Base-by-base conservation (phyloP, 1,140 invertebrate genomes). In the Hyphantria cunea region DNA sequence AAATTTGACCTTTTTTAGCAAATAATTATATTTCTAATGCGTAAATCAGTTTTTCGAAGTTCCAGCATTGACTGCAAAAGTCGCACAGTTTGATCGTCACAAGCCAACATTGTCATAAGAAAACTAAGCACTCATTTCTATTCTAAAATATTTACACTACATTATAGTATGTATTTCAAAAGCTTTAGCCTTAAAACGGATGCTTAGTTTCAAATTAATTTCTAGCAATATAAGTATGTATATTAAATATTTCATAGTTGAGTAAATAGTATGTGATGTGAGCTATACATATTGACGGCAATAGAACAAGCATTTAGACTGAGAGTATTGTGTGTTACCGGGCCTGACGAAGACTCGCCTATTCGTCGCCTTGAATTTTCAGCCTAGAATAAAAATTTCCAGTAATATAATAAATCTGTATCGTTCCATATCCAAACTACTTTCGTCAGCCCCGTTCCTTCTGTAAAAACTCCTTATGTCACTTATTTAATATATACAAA, bases 271-370 rank as follows among this genome's bases (percentile, higher is more conserved):
- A 13, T 56, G 45, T 47, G 11, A 45, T 33, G 41, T 56, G 53
- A 56, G 53, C 53, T 56, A 56, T 49, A n/a, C 17, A 25, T 25
- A 25, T 56, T 56, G 12, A 34, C 53, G 53, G 44, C 44, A 25
- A 51, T 41, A 41, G 37, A 41, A 6, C 11, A 67, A 67, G 64
- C 64, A 32, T 55, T 53, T 59, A 59, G 34, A 54, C 54, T 55
- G 66, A 68, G 55, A 47, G 59, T 52, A 49, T 33, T 68, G 56
- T 59, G 50, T 41, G 42, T 69, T 69, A 69, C 67, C 67, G 67
- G 67, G 62, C 62, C 67, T 69, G 67, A 69, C 67, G 67, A 69
- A 60, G 66, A 64, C 45, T 69, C 67, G 47, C 67, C 66, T 67
- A 67, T 62, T 59, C 67, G 67, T 48, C 67, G 67, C 67, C 67